These are phyloP conservation scores for Actinernus sp. DNA, from an alignment of 92 coral and sea anemone species.

Conservation along the genomic window DNA sequence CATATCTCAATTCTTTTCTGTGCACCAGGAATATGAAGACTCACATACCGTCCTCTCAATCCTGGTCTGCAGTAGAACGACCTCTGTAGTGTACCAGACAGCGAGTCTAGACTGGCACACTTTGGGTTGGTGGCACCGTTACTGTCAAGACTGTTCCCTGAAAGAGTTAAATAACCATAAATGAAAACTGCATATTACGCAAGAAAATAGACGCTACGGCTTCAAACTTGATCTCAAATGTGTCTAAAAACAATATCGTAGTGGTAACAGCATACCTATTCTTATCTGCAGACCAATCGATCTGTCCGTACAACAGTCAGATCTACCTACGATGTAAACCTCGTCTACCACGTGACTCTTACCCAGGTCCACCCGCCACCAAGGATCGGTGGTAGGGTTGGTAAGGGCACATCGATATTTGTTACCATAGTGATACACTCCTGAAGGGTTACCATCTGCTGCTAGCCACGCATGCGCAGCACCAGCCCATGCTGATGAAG, in stretches of 20 bases:
- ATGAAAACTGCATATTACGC: too few species aligned
- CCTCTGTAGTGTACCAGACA: not conserved
- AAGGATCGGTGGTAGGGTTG: not conserved
- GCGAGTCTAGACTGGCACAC: not conserved
- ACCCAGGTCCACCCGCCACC: not conserved
- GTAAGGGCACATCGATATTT: conserved; percentile 5
- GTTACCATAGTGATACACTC: too few species aligned
- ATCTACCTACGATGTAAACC: not conserved
- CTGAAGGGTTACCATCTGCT: too few species aligned
- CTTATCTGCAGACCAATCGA: conserved; percentile 1
- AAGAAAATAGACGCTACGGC: too few species aligned
- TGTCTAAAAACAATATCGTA: too few species aligned
- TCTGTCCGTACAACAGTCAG: not conserved
- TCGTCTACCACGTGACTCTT: not conserved
- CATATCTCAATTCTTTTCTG: not conserved
- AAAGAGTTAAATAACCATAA: too few species aligned
- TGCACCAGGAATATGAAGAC: not conserved
- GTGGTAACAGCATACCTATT: not conserved
- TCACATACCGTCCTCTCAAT: conserved; percentile 19
- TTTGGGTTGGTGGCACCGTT: conserved; percentile 2
- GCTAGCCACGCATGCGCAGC: too few species aligned
- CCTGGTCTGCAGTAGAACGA: not conserved
- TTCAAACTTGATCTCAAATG: too few species aligned
- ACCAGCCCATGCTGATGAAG: too few species aligned
- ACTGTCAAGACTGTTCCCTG: conserved; percentile 2